These are phyloP conservation scores for Lucilia sericata DNA, from an alignment of 1,140 invertebrate genomes.

Conservation along the genomic window DNA sequence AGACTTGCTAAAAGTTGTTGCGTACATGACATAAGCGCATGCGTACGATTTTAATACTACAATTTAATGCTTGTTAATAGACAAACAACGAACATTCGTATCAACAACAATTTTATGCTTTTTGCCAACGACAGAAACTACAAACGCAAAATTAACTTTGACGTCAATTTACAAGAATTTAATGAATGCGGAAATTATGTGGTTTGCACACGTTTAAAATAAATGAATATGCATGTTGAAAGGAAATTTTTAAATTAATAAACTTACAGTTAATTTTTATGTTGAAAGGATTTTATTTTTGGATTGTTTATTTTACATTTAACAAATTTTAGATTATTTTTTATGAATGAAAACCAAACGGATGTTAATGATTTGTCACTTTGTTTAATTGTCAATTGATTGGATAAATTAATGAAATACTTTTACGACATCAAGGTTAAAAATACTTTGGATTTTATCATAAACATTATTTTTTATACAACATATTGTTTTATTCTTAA, in stretches of 20 bases:
- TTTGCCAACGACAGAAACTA: background rate
- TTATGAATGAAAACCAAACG: background rate
- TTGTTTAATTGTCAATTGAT: background rate
- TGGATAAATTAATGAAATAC: background rate
- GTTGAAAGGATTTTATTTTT: background rate
- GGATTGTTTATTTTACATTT: background rate
- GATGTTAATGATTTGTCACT: background rate
- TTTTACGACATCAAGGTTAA: background rate
- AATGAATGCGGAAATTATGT: conserved; percentile 16
- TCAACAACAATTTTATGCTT: background rate
- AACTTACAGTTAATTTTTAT: background rate
- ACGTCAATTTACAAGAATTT: background rate
- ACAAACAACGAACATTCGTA: background rate
- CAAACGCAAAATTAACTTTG: background rate
- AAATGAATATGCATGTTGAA: background rate
- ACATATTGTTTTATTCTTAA: background rate
- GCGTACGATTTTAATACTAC: background rate
- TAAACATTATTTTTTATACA: no score
- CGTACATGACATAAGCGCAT: conserved; percentile 15
- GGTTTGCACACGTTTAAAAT: background rate
- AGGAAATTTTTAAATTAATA: background rate
- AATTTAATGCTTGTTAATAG: background rate
- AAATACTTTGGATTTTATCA: background rate
- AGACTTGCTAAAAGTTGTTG: background rate
- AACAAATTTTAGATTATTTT: background rate